Conservation (phyloP, 2,888 invertebrate species). For the Bugula neritina region DNA sequence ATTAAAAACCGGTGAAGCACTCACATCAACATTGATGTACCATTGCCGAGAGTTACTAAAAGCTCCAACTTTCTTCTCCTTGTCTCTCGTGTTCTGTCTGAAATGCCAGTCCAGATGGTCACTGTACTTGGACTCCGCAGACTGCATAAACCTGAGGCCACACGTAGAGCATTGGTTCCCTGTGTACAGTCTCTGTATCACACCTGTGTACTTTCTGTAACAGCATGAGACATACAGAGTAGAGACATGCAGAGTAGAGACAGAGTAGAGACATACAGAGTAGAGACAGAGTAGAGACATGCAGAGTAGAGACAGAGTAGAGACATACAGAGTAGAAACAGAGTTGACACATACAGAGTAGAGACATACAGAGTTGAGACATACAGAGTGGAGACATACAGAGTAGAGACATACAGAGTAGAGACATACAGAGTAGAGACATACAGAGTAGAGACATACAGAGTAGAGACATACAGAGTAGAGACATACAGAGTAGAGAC, state of each 20-base stretch:
- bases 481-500: too few relatives aligned
- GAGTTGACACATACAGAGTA: background rate
- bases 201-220: constrained; percentile 66
- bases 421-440: too few relatives aligned
- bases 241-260: too few relatives aligned
- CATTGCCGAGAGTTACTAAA: constrained; percentile 66
- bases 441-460: too few relatives aligned
- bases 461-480: too few relatives aligned
- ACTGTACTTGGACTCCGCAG: constrained; percentile 69
- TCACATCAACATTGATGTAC: constrained; percentile 69
- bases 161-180: constrained; percentile 96
- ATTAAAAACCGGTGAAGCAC: constrained; percentile 29
- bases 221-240: constrained; percentile 32
- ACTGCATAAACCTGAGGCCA: constrained; percentile 85
- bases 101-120: constrained; percentile 99
- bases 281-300: background rate
- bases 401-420: too few relatives aligned
- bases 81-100: constrained; percentile 76
- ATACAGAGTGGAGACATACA: too few relatives aligned
- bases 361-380: too few relatives aligned
- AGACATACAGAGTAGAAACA: too few relatives aligned
- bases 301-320: background rate
- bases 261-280: too few relatives aligned
- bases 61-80: constrained; percentile 72
- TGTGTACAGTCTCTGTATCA: constrained; percentile 68